Base-by-base conservation (phyloP, 2,888 invertebrate species). In the Actias luna region DNA sequence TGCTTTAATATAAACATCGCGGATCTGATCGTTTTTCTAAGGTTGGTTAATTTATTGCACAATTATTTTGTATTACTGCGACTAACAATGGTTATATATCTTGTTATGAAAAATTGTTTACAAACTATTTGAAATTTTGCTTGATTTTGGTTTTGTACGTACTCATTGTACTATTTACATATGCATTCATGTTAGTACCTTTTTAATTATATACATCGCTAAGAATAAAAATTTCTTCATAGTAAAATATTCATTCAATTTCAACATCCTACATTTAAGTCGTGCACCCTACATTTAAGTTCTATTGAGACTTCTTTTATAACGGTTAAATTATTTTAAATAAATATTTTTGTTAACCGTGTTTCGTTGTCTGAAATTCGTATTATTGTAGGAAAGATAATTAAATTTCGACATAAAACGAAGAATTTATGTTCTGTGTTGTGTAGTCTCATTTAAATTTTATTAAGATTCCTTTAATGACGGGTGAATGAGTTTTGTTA, bases 21-120 rank as follows among this genome's bases (percentile, higher is more conserved):
- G n/a, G 55, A 55, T 55, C 29, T 55, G n/a, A 55, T 57, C 35
- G 16, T 39, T 65, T 60, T 63, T 59, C 42, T 39, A 39, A 59
- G 63, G 59, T 63, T 33, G 58, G 58, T 59, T 31, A 42, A 27
- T 58, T 60, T 29, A 16, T 55, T 55, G 5, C 18, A 29, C 29
- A 55, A 55, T 55, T 29, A n/a, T 55, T 55, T 55, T 55, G 1
- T 7, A 29, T 29, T 55, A 55, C 29, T 1, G 25, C 29, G 5
- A 12, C 25, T 55, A 16, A n/a, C 29, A 27, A 16, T 29, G 55
- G n/a, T 55, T 22, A 25, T 50, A 46, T 22, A 10, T 10, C 22
- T 55, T 55, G 16, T 29, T 29, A 52, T 14, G 29, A n/a, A 55
- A 55, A 29, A 10, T 50, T 55, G 27, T 55, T 29, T 55, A 29